Base-by-base conservation (phyloP, 1,140 invertebrate species). In the Trachelipus rathkii region DNA sequence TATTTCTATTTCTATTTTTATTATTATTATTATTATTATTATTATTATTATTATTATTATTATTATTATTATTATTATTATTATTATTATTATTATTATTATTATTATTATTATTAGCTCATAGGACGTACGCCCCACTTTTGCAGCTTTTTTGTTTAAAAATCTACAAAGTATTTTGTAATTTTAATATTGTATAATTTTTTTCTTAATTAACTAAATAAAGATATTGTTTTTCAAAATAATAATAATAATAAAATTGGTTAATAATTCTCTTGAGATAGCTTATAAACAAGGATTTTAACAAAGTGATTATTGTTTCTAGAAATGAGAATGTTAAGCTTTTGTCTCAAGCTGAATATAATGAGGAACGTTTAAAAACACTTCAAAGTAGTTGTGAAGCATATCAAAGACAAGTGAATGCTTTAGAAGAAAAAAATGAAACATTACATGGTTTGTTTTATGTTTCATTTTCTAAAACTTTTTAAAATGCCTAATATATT, bases 371-470 rank as follows among this genome's bases (percentile, higher is more conserved):
- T 79, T 90, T 93, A 76, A 93, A 94, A 84, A 88, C 93, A 75
- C 84, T 94, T 24, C 91, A 94, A 83, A 88, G 89, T n/a, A 95
- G 94, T 84, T 87, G 91, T 24, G 88, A 90, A 15, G 89, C 91
- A 10, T 94, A 92, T 82, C 95, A 93, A 83, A 91, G 92, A 78
- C 94, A 97, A 86, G 93, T 96, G 77, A 86, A 88, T 44, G 88
- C 90, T 10, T 85, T 96, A 9, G 93, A 95, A 86, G 93, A 95
- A 79, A 93, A 93, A 83, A 92, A 92, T 83, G 91, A 91, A 82
- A 92, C 90, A 73, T 93, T 81, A 44, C 77, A 79, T 70, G 78
- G 80, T 81, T 33, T 44, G 69, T n/a, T n/a, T n/a, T n/a, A n/a
- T n/a, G n/a, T n/a, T n/a, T n/a, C n/a, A n/a, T n/a, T n/a, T n/a